These are phyloP conservation scores for Bufo gargarizans DNA, from an alignment of 2,113 vertebrate species.

Conservation along the genomic window DNA sequence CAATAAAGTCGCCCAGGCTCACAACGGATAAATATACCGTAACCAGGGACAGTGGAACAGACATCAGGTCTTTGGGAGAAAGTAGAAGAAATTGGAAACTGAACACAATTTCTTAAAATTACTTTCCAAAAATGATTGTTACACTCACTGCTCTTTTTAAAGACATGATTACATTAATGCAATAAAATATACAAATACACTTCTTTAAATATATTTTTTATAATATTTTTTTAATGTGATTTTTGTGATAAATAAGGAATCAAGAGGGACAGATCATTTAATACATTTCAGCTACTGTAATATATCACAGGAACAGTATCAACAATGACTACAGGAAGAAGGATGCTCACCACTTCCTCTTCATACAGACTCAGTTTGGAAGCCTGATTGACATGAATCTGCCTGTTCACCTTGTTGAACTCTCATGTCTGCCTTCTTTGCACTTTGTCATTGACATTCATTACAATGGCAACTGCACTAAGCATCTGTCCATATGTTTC, in stretches of 20 bases:
- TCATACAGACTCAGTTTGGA: not conserved
- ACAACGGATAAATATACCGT: too few relatives aligned
- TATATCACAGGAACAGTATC: not conserved
- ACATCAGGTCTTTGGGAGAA: too few relatives aligned
- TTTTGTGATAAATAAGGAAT: not conserved
- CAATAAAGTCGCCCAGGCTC: too few relatives aligned
- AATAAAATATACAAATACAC: not conserved
- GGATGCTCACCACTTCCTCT: constrained; percentile 30
- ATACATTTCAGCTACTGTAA: not conserved
- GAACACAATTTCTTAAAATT: too few relatives aligned
- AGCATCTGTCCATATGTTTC: not conserved
- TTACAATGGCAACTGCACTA: not conserved
- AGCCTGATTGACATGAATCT: constrained; percentile 22
- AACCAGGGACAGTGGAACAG: too few relatives aligned
- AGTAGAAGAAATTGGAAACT: too few relatives aligned
- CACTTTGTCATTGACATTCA: constrained; percentile 5
- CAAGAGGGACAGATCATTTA: not conserved
- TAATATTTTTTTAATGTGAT: not conserved
- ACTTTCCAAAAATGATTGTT: too few relatives aligned
- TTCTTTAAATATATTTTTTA: not conserved
- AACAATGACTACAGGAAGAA: constrained; percentile 9
- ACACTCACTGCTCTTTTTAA: too few relatives aligned
- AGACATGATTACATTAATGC: too few relatives aligned
- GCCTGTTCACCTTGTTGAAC: constrained; percentile 17
- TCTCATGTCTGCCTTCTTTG: not conserved